Evolutionary conservation across 2,888 invertebrate species (phyloP).

Genomic region (Apotomis turbidana): DNA sequence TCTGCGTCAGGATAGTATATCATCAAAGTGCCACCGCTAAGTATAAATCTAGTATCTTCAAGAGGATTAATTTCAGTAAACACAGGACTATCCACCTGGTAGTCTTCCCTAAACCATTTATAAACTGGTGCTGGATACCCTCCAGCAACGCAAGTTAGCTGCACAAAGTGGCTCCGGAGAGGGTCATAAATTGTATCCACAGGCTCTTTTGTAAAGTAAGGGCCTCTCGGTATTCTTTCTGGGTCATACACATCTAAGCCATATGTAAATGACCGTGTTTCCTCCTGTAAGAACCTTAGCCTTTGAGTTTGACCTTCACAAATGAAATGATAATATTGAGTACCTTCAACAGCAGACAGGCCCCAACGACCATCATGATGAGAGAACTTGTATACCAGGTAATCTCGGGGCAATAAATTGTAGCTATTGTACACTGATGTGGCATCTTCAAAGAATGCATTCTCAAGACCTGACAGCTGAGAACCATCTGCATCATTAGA

Average conservation of each 20-base stretch:
- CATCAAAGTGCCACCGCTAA: constrained; percentile 96
- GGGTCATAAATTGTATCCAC: constrained; percentile 92
- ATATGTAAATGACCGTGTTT: constrained; percentile 92
- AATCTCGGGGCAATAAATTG: constrained; percentile 86
- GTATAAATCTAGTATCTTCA: constrained; percentile 88
- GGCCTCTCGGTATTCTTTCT: constrained; percentile 92
- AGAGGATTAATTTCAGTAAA: constrained; percentile 91
- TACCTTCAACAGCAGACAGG: constrained; percentile 90
- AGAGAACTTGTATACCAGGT: constrained; percentile 91
- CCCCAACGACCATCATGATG: constrained; percentile 91
- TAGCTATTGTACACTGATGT: constrained; percentile 68
- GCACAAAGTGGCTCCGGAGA: constrained; percentile 89
- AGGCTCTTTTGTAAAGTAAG: constrained; percentile 94
- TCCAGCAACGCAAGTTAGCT: constrained; percentile 91
- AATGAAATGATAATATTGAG: constrained; percentile 91
- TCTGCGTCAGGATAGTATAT: constrained; percentile 93
- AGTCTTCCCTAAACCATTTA: constrained; percentile 95
- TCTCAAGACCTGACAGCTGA: constrained; percentile 90
- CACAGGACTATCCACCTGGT: constrained; percentile 89
- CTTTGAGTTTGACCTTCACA: constrained; percentile 93
- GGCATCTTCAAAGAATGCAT: constrained; percentile 89
- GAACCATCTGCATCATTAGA: constrained; percentile 93
- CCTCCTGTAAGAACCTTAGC: constrained; percentile 87
- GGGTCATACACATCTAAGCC: constrained; percentile 93
- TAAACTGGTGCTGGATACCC: constrained; percentile 96